These are phyloP conservation scores for Penaeus monodon DNA, from an alignment of 2,888 invertebrate species.

Conservation along the genomic window DNA sequence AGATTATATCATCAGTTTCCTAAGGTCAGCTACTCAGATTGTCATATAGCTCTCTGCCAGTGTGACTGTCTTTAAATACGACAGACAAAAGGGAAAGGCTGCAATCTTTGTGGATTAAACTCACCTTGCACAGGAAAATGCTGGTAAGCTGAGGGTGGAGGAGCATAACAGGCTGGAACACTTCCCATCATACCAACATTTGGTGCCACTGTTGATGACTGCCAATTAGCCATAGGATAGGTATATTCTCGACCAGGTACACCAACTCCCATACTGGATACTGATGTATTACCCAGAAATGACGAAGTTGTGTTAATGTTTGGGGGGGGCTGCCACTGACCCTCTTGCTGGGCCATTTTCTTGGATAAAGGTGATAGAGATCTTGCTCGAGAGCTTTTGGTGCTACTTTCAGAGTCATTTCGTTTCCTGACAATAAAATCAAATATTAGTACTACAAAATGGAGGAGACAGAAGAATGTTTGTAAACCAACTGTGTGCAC, in stretches of 20 bases:
- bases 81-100: no score
- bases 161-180: neutral
- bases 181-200: neutral
- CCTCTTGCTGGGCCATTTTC: conserved; percentile 59
- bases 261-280: neutral
- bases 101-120: no score
- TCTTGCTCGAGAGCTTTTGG: conserved; percentile 11
- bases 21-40: no score
- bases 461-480: neutral
- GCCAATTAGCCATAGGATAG: conserved; percentile 14
- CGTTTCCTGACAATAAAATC: neutral
- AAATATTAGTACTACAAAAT: neutral
- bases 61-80: no score
- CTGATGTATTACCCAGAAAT: neutral
- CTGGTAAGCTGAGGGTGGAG: neutral
- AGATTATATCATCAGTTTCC: no score
- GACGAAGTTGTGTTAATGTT: conserved; percentile 46
- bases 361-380: conserved; percentile 57
- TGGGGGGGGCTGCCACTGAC: conserved; percentile 45
- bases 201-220: neutral
- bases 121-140: neutral
- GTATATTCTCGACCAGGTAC: conserved; percentile 1
- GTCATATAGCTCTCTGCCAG: no score
- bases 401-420: conserved; percentile 27
- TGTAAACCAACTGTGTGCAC: neutral